phyloP scores from a whole-genome alignment of 2,888 invertebrate species.

The Tiphia femorata region DNA sequence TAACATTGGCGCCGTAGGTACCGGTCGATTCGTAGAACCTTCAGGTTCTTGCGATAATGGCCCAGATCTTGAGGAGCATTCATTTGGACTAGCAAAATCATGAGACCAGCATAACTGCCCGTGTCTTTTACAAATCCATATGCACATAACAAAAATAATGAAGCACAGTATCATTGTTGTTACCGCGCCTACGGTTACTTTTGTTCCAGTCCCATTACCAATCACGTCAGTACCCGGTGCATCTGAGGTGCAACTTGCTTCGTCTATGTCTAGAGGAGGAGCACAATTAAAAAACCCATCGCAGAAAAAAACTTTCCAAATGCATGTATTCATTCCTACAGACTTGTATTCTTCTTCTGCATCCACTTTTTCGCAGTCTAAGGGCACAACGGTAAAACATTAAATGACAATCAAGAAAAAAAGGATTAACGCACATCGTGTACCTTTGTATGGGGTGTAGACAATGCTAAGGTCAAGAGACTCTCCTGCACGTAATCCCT shows the following conservation, averaged over 20 bases:
- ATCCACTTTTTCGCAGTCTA: slow-evolving; percentile 53
- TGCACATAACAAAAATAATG: slow-evolving; percentile 69
- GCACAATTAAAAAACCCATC: slow-evolving; percentile 70
- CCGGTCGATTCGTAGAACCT: slow-evolving; percentile 44
- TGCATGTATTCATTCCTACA: slow-evolving; percentile 59
- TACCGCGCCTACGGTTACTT: slow-evolving; percentile 70
- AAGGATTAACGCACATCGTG: no score
- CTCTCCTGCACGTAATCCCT: slow-evolving; percentile 52
- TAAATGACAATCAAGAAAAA: not conserved
- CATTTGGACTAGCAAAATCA: slow-evolving; percentile 64
- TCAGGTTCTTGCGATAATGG: slow-evolving; percentile 45
- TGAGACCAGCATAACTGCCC: slow-evolving; percentile 71
- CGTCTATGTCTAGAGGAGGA: slow-evolving; percentile 68
- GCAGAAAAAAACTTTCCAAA: slow-evolving; percentile 67
- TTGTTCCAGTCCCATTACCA: slow-evolving; percentile 59
- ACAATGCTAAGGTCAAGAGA: slow-evolving; percentile 67
- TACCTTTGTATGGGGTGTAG: slow-evolving; percentile 70
- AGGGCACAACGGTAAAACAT: no score
- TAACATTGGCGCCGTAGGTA: slow-evolving; percentile 63
- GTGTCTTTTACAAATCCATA: slow-evolving; percentile 70
- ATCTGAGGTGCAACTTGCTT: slow-evolving; percentile 64
- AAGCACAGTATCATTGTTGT: slow-evolving; percentile 69
- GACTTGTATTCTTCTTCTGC: slow-evolving; percentile 45
- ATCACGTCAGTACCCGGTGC: slow-evolving; percentile 27
- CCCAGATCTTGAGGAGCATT: slow-evolving; percentile 35